phyloP scores from a whole-genome alignment of 1,140 invertebrate species.

The Brachionus rotundiformis region DNA sequence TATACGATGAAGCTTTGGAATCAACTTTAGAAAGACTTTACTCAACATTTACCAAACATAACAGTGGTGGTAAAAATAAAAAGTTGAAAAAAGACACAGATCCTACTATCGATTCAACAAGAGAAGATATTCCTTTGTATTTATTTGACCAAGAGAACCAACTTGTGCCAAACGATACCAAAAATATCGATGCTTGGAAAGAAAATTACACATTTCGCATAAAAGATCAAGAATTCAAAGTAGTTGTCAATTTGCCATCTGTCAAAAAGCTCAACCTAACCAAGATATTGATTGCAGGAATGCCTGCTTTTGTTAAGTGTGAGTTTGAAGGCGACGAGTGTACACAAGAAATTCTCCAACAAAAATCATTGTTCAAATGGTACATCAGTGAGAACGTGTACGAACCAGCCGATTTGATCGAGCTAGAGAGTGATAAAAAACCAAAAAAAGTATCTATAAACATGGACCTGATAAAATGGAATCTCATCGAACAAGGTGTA shows the following conservation, averaged over 20 bases:
- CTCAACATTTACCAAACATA: not conserved
- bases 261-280: slow-evolving; percentile 24
- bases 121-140: slow-evolving; percentile 4
- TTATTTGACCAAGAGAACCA: slow-evolving; percentile 19
- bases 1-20: not conserved
- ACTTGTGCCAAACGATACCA: slow-evolving; percentile 2
- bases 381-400: slow-evolving; percentile 10
- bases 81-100: slow-evolving; percentile 19
- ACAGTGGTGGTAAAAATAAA: slow-evolving; percentile 17
- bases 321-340: not conserved
- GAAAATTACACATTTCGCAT: slow-evolving; percentile 39
- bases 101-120: not conserved
- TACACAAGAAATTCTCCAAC: not conserved
- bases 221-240: slow-evolving; percentile 43
- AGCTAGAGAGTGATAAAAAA: slow-evolving; percentile 13
- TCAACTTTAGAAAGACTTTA: slow-evolving; percentile 36
- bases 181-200: slow-evolving; percentile 51
- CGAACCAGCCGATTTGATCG: not conserved
- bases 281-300: slow-evolving; percentile 38
- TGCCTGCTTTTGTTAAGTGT: slow-evolving; percentile 28
- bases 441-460: slow-evolving; percentile 6
- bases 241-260: slow-evolving; percentile 21
- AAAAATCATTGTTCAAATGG: slow-evolving; percentile 50
- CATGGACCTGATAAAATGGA: not conserved
- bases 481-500: not conserved